Conservation (phyloP, 1,140 invertebrate genomes). For the Dendrolimus punctatus region DNA sequence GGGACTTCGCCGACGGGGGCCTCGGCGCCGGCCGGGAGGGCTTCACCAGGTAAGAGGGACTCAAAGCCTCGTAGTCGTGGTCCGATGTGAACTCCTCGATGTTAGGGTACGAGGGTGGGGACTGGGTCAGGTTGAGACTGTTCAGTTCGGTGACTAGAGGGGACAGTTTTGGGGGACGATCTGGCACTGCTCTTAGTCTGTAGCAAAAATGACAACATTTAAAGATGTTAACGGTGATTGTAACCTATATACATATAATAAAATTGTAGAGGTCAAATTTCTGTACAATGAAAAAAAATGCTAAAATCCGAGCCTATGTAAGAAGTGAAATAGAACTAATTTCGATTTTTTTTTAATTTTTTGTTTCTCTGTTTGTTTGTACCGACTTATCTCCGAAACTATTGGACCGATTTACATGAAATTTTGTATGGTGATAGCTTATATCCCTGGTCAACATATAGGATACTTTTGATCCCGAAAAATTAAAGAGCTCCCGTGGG, state of each 20-base stretch:
- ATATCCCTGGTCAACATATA: too few relatives aligned
- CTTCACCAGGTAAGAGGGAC: constrained; percentile 54
- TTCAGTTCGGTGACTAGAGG: constrained; percentile 55
- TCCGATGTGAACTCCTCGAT: constrained; percentile 48
- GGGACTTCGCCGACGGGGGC: constrained; percentile 22
- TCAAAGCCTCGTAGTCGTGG: constrained; percentile 62
- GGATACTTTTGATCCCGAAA: too few relatives aligned
- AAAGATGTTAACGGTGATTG: neutral
- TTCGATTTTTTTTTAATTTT: too few relatives aligned
- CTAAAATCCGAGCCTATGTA: too few relatives aligned
- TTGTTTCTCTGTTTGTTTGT: too few relatives aligned
- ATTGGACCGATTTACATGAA: too few relatives aligned
- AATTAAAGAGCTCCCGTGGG: too few relatives aligned
- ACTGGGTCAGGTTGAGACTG: constrained; percentile 52
- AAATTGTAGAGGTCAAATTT: too few relatives aligned
- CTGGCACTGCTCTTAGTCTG: constrained; percentile 48
- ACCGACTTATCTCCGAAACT: too few relatives aligned
- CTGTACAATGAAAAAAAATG: too few relatives aligned
- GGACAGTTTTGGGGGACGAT: constrained; percentile 60
- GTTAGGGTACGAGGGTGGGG: constrained; percentile 32
- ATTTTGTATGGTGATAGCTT: too few relatives aligned
- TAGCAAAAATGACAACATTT: constrained; percentile 2
- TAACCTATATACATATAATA: neutral
- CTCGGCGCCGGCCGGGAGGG: constrained; percentile 49
- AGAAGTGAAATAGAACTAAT: too few relatives aligned